Conservation (phyloP, 2,797 vertebrate species). For the Acrocephalus scirpaceus region DNA sequence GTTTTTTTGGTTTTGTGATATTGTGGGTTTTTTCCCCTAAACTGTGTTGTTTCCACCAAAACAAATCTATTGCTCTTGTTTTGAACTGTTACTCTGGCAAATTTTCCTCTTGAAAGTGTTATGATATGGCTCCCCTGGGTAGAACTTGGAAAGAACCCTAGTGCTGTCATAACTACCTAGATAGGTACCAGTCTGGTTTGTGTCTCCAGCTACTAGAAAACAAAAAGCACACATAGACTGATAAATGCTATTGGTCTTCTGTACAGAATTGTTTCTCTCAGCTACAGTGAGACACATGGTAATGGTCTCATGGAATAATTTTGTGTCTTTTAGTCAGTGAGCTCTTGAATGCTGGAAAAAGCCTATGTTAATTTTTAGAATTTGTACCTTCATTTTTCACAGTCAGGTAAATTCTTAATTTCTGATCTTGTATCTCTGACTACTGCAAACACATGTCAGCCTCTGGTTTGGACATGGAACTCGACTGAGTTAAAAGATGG, state of each 20-base stretch:
- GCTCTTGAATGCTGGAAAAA: not conserved
- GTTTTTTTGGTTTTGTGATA: not conserved
- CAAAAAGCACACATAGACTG: not conserved
- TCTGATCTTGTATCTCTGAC: not conserved
- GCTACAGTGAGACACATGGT: not conserved
- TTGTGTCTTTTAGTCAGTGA: not conserved
- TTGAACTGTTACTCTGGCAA: not conserved
- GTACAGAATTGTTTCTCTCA: not conserved
- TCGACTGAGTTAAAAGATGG: not conserved
- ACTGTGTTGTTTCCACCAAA: not conserved
- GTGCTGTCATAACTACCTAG: not conserved
- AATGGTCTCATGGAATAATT: not conserved
- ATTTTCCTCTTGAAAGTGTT: not conserved
- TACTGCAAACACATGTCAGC: not conserved
- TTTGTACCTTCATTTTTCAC: not conserved
- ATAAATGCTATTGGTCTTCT: not conserved
- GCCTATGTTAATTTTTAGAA: not conserved
- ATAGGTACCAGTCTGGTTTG: not conserved
- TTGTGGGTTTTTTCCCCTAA: not conserved
- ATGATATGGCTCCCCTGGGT: not conserved
- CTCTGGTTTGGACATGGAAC: not conserved
- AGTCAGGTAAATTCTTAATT: not conserved
- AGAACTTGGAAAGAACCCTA: not conserved
- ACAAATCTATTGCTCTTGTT: not conserved
- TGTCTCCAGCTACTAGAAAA: not conserved